Base-by-base conservation (phyloP, 2,888 invertebrate species). In the Timema podura region DNA sequence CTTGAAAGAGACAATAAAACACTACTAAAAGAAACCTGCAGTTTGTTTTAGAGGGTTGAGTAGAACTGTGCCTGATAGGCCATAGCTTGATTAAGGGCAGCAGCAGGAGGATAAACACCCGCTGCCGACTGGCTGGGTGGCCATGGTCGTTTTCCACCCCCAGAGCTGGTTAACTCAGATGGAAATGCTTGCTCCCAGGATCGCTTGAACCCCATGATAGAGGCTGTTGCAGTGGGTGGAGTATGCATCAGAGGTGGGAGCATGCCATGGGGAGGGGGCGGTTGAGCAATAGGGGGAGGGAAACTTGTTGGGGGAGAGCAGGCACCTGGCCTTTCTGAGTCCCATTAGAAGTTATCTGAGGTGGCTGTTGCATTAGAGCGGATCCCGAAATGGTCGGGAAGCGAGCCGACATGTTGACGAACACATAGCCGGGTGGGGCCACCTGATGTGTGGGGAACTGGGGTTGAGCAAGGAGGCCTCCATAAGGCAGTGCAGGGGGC, bases 151-250 rank as follows among this genome's bases (percentile, higher is more conserved):
- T 76, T 76, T n/a, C 70, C 72, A 15, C 61, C 30, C 54, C 72
- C 70, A 67, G 73, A 49, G 64, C 64, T 51, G 66, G 70, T 67
- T 61, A 71, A 13, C 16, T 81, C 83, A 11, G 84, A 84, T 0
- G 88, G 84, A 76, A 91, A 91, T 0, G 91, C 91, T 76, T 87
- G 87, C 59, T 91, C 91, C 82, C 91, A 91, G 0, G 86, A 85
- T 3, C 91, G 83, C 79, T 91, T 91, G 73, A 89, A 84, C 3
- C 81, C 80, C 73, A 82, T 78, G 10, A 82, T 61, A 83, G 86
- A 76, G 54, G 72, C 72, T 79, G 79, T 76, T 78, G 79, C 80
- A 74, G 81, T 79, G 10, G 81, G 72, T 13, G 78, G 77, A 46
- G 72, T 70, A 65, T 71, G 73, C 64, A 71, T 68, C 16, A 69